Percentiles rank a stretch among this genome's conserved stretches.
These are phyloP conservation scores for Heliornis fulica DNA, from an alignment of 2,113 vertebrate genomes.

Conservation along the genomic window DNA sequence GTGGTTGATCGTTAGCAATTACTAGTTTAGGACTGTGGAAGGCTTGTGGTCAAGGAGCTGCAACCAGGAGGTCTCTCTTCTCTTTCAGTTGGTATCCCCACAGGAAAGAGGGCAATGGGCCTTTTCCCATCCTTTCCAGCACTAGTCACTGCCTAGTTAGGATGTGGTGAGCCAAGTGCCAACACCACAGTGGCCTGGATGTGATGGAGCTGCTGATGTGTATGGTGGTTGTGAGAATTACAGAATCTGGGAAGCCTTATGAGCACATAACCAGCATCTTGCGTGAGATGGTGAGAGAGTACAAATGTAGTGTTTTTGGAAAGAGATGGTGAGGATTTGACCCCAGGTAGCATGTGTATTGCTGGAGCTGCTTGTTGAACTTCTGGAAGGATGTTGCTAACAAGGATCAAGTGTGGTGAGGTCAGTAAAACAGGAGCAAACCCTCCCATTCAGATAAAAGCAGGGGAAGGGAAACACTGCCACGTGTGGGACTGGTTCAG, in stretches of 20 bases:
- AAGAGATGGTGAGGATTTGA: background rate
- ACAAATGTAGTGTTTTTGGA: background rate
- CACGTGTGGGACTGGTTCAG: background rate
- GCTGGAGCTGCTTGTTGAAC: background rate
- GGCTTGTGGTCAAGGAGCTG: background rate
- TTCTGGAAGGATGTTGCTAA: background rate
- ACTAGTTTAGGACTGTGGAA: background rate
- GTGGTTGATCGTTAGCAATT: background rate
- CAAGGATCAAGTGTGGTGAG: background rate
- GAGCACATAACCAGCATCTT: rapidly evolving
- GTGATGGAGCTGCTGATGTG: background rate
- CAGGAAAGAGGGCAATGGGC: background rate
- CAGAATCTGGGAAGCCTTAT: background rate
- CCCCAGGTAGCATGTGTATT: rapidly evolving
- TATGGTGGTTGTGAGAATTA: rapidly evolving
- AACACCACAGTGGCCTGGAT: rapidly evolving
- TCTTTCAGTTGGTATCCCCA: background rate
- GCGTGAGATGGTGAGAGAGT: background rate
- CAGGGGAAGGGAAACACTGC: background rate
- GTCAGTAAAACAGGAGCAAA: background rate
- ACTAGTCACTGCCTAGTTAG: background rate
- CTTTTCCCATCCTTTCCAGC: background rate
- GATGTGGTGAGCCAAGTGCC: background rate
- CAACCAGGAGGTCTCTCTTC: background rate
- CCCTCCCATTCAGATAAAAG: background rate